Conservation (phyloP, 2,113 vertebrate species). For the Eulacestoma nigropectus region DNA sequence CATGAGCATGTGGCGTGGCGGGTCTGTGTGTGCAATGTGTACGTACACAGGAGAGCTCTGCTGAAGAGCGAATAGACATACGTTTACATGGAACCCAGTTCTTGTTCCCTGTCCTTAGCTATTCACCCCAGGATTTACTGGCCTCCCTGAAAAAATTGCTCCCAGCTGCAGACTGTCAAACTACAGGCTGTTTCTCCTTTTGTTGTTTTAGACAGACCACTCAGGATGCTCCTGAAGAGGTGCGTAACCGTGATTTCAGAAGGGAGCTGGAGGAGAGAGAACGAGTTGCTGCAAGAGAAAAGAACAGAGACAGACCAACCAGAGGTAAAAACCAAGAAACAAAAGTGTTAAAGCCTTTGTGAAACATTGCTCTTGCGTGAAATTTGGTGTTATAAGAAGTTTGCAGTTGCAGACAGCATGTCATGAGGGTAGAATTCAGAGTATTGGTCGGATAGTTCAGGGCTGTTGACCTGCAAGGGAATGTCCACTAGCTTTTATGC, state of each 20-base stretch:
- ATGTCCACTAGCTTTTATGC: background rate
- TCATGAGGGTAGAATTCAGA: background rate
- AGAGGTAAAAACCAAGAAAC: conserved; percentile 75
- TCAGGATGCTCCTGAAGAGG: conserved; percentile 95
- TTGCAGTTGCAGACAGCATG: background rate
- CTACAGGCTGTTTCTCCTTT: background rate
- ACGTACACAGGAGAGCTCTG: rapidly evolving
- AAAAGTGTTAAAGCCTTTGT: background rate
- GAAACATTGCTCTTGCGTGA: background rate
- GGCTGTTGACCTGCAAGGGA: conserved; percentile 7
- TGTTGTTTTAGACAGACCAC: conserved; percentile 81
- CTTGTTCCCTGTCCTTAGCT: background rate
- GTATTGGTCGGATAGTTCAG: background rate
- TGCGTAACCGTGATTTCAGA: conserved; percentile 93
- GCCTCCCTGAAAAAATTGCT: background rate
- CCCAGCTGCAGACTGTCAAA: background rate
- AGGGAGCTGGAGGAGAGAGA: conserved; percentile 96
- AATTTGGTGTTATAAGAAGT: background rate
- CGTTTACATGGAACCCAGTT: rapidly evolving
- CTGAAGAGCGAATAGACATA: background rate
- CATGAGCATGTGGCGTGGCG: rapidly evolving
- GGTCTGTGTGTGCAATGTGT: background rate
- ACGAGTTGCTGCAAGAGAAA: conserved; percentile 83
- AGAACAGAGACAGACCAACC: conserved; percentile 88
- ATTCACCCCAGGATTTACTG: background rate